A percentile compares a stretch with the other conserved stretches of the same genome.
phyloP scores from a whole-genome alignment of 2,113 vertebrate genomes.

The Ploceus nigricollis region DNA sequence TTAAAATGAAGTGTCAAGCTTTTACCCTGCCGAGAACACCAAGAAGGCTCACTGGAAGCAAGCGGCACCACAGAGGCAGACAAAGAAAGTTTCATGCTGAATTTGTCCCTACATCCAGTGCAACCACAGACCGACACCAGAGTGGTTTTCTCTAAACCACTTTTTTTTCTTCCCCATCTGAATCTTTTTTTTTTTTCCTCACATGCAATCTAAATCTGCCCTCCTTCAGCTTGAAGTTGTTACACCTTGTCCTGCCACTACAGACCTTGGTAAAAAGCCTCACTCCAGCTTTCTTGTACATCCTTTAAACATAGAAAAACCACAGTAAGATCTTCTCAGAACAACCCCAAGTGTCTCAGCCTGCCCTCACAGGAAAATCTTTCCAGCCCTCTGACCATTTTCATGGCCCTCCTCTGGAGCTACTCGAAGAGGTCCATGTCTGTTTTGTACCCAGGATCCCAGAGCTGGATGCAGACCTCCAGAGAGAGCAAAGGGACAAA shows the following conservation, averaged over 20 bases:
- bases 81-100: not conserved
- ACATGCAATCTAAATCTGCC: not conserved
- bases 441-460: too few species aligned
- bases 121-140: not conserved
- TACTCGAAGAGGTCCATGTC: not conserved
- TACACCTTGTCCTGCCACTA: not conserved
- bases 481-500: not conserved
- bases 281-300: not conserved
- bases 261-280: not conserved
- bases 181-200: not conserved
- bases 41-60: not conserved
- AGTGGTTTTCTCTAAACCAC: not conserved
- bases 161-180: too few species aligned
- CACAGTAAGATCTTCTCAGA: not conserved
- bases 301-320: not conserved
- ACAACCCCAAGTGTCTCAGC: not conserved
- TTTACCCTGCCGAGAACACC: not conserved
- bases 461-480: fast-evolving
- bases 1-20: slow-evolving; percentile 2
- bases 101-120: not conserved
- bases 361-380: not conserved
- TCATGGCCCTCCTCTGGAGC: not conserved
- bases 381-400: not conserved
- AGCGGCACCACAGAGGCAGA: not conserved
- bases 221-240: not conserved